These are phyloP conservation scores for Mactra quadrangularis DNA, from an alignment of 1,140 invertebrate genomes.

Conservation along the genomic window DNA sequence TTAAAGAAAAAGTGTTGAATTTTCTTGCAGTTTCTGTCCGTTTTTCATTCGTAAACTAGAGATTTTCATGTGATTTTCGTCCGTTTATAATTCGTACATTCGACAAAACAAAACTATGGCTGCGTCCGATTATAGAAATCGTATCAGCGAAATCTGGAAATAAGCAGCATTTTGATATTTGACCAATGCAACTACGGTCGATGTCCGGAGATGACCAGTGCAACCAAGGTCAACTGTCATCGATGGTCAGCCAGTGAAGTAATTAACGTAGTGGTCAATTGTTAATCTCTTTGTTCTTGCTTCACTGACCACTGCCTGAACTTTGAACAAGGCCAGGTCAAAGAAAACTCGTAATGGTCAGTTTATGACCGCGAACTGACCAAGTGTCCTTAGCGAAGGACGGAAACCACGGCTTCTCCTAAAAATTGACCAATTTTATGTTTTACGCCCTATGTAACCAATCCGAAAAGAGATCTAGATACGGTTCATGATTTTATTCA, in stretches of 20 bases:
- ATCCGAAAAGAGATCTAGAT: too few relatives aligned
- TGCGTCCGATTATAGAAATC: too few relatives aligned
- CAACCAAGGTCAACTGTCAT: conserved; percentile 37
- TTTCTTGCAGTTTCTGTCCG: too few relatives aligned
- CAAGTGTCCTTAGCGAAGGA: conserved; percentile 22
- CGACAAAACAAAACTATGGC: too few relatives aligned
- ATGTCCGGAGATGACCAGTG: conserved; percentile 29
- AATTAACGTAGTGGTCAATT: conserved; percentile 39
- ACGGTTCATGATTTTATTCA: too few relatives aligned
- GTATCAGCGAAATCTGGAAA: too few relatives aligned
- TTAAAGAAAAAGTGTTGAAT: too few relatives aligned
- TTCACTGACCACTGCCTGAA: conserved; percentile 11
- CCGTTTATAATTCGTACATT: too few relatives aligned
- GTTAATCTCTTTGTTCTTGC: conserved; percentile 38
- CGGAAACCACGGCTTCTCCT: conserved; percentile 25
- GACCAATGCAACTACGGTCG: background rate
- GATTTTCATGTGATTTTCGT: too few relatives aligned
- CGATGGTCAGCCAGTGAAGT: conserved; percentile 37
- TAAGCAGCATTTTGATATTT: too few relatives aligned
- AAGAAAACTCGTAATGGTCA: conserved; percentile 16
- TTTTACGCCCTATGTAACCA: too few relatives aligned
- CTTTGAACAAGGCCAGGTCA: conserved; percentile 36
- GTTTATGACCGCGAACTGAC: conserved; percentile 15
- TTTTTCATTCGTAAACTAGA: too few relatives aligned
- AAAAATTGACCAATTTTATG: conserved; percentile 6